These are phyloP conservation scores for Hormiphora californensis DNA, from an alignment of 37 sponge, comb jelly and placozoan species.

Conservation along the genomic window DNA sequence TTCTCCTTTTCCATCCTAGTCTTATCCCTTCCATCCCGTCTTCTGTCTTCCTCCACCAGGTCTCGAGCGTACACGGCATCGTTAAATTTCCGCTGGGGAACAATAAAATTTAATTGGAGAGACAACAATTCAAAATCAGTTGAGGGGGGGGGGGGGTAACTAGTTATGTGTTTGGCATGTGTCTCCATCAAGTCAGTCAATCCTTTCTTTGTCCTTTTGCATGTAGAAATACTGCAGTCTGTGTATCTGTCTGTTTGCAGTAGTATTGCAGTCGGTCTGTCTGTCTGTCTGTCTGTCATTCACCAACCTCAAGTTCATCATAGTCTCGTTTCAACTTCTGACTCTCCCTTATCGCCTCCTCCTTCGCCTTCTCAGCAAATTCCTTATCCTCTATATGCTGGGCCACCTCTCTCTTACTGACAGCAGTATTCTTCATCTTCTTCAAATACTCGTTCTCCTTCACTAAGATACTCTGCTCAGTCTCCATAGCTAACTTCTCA, in stretches of 20 bases:
- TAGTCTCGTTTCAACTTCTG: conserved; percentile 8
- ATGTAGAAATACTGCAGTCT: too few relatives aligned
- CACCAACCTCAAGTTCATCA: conserved; percentile 16
- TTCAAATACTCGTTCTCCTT: conserved; percentile 53
- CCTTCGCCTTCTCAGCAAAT: conserved; percentile 7
- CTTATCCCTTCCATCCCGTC: conserved; percentile 27
- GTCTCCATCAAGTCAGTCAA: too few relatives aligned
- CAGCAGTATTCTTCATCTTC: conserved; percentile 35
- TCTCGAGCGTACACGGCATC: conserved; percentile 1
- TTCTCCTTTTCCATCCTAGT: conserved; percentile 22
- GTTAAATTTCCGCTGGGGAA: background rate
- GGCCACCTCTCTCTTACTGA: conserved; percentile 10
- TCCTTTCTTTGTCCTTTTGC: too few relatives aligned
- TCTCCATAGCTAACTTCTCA: conserved; percentile 46
- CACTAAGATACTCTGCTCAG: conserved; percentile 31
- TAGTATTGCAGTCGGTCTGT: background rate
- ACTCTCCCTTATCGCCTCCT: conserved; percentile 19
- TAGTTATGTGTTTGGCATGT: too few relatives aligned
- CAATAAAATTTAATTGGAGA: too few relatives aligned
- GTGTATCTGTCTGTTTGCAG: background rate
- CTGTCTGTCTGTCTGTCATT: background rate
- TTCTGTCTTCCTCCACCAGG: background rate
- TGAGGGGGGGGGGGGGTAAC: too few relatives aligned
- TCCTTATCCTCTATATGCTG: conserved; percentile 49
- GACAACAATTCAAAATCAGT: too few relatives aligned